These are phyloP conservation scores for Agrotis puta DNA, from an alignment of 2,888 invertebrate species.

Conservation along the genomic window DNA sequence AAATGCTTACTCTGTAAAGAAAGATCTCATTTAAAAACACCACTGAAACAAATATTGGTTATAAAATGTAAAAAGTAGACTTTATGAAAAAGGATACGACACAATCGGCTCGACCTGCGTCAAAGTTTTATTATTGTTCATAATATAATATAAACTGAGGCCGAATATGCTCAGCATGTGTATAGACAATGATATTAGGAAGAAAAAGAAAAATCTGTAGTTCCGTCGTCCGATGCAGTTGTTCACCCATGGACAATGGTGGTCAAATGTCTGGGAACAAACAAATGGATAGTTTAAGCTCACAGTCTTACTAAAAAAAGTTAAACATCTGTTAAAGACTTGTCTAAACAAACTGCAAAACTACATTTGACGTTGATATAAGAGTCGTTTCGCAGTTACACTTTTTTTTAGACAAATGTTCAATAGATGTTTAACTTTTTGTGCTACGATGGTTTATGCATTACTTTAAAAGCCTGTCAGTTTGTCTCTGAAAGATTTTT, in stretches of 20 bases:
- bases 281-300: slow-evolving; percentile 27
- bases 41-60: neutral
- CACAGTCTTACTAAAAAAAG: too few relatives aligned
- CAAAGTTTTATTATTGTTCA: slow-evolving; percentile 95
- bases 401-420: too few relatives aligned
- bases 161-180: slow-evolving; percentile 99
- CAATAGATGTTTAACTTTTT: too few relatives aligned
- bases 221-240: slow-evolving; percentile 99
- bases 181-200: slow-evolving; percentile 98
- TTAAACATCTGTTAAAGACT: too few relatives aligned
- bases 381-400: too few relatives aligned
- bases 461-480: too few relatives aligned
- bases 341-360: too few relatives aligned
- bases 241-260: slow-evolving; percentile 99
- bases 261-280: slow-evolving; percentile 98
- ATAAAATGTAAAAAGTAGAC: slow-evolving; percentile 5
- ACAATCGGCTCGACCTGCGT: slow-evolving; percentile 95
- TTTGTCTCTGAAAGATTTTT: too few relatives aligned
- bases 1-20: too few relatives aligned
- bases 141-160: slow-evolving; percentile 97
- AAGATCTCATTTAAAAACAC: too few relatives aligned
- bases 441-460: too few relatives aligned
- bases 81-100: slow-evolving; percentile 93
- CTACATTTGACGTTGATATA: too few relatives aligned
- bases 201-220: slow-evolving; percentile 99